Conservation (phyloP, 2,888 invertebrate species). For the Neoscelio sp. region DNA sequence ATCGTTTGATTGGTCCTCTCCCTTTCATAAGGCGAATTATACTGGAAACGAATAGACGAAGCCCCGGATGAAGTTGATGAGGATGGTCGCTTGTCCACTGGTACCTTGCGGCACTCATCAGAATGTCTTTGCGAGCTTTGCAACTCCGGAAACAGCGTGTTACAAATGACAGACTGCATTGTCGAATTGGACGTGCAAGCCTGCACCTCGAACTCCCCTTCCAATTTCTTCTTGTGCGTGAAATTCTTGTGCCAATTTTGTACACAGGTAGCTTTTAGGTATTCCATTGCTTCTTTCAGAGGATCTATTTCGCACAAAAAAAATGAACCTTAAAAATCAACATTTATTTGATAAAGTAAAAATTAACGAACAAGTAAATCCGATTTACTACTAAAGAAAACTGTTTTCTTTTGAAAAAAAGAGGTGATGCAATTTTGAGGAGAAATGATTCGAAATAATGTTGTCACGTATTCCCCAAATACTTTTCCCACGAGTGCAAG, state of each 20-base stretch:
- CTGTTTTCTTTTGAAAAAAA: not conserved
- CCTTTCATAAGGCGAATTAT: not conserved
- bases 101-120: not conserved
- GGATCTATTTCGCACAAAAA: conserved; percentile 5
- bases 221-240: not conserved
- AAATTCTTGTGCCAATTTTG: conserved; percentile 4
- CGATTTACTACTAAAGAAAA: not conserved
- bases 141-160: conserved; percentile 39
- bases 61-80: not conserved
- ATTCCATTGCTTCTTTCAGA: conserved; percentile 3
- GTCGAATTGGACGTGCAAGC: conserved; percentile 30
- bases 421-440: not conserved
- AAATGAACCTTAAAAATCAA: too few relatives aligned
- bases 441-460: conserved; percentile 23
- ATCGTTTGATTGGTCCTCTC: not conserved
- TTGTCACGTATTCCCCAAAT: conserved; percentile 8
- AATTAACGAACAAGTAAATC: not conserved
- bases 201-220: conserved; percentile 17
- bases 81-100: not conserved
- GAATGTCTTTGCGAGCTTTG: conserved; percentile 7
- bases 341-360: not conserved
- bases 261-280: conserved; percentile 4
- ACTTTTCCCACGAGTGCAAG: not conserved
- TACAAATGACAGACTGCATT: conserved; percentile 25
- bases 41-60: too few relatives aligned